Conservation (phyloP, 2,888 invertebrate species). For the Allygus modestus region DNA sequence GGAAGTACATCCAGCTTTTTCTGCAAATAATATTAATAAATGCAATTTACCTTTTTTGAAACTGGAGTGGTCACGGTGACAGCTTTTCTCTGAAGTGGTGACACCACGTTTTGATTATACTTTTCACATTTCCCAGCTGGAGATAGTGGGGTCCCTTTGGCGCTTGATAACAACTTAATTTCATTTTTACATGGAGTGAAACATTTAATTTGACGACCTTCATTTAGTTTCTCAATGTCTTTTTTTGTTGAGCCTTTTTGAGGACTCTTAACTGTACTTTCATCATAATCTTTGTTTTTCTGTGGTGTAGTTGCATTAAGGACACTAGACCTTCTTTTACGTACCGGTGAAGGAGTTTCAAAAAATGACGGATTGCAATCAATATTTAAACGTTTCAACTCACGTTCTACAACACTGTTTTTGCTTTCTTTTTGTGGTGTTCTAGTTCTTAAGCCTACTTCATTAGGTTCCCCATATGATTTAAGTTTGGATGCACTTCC, state of each 20-base stretch:
- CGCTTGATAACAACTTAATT: neutral
- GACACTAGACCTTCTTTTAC: neutral
- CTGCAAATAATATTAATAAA: too few species aligned
- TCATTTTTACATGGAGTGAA: neutral
- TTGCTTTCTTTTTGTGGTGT: neutral
- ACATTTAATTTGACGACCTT: neutral
- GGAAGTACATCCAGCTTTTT: too few species aligned
- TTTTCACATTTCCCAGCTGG: neutral
- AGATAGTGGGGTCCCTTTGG: neutral
- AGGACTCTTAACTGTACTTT: neutral
- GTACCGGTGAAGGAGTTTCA: neutral
- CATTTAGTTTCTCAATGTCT: neutral
- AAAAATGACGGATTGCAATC: neutral
- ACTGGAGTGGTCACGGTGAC: conserved; percentile 34
- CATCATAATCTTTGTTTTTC: neutral
- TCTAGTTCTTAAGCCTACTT: neutral
- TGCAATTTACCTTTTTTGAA: conserved; percentile 31
- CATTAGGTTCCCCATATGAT: neutral
- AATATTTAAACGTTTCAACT: conserved; percentile 13
- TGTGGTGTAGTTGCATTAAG: neutral
- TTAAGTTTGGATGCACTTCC: neutral
- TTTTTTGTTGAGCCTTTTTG: neutral
- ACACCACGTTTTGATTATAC: neutral
- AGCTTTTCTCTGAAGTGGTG: neutral
- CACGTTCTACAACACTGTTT: neutral